These are phyloP conservation scores for Myotis davidii DNA, from an alignment of 2,113 vertebrate genomes.

Conservation along the genomic window DNA sequence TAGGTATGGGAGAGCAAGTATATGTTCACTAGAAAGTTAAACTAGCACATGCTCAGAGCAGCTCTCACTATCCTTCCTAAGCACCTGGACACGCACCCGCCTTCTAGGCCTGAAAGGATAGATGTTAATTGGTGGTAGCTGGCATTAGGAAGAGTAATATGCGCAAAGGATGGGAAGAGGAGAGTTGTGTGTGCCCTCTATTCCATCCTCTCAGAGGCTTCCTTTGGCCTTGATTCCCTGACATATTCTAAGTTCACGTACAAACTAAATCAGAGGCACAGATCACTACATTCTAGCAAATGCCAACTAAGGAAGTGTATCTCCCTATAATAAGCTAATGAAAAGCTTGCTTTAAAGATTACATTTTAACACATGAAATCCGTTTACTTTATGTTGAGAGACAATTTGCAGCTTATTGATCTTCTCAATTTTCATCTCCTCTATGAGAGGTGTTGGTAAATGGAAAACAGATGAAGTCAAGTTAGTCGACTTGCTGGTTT, in stretches of 20 bases:
- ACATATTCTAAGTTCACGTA: neutral
- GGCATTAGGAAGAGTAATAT: neutral
- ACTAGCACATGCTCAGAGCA: neutral
- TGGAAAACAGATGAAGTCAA: neutral
- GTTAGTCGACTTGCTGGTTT: neutral
- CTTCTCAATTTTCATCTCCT: neutral
- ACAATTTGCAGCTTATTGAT: neutral
- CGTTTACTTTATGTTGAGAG: neutral
- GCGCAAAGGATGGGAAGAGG: neutral
- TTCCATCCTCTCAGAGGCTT: neutral
- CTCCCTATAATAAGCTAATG: neutral
- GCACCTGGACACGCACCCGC: rapidly evolving
- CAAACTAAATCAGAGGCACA: neutral
- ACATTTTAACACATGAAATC: neutral
- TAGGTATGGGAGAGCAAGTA: neutral
- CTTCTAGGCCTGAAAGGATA: neutral
- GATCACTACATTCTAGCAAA: neutral
- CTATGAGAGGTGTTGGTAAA: neutral
- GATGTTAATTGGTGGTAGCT: neutral
- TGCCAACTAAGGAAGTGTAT: neutral
- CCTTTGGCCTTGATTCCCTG: neutral
- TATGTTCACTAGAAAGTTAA: neutral
- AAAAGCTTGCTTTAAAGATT: conserved; percentile 18
- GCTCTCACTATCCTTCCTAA: neutral
- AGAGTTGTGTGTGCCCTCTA: neutral